These are phyloP conservation scores for Phrynosoma blainvillii DNA, from an alignment of 2,113 vertebrate species.

Conservation along the genomic window DNA sequence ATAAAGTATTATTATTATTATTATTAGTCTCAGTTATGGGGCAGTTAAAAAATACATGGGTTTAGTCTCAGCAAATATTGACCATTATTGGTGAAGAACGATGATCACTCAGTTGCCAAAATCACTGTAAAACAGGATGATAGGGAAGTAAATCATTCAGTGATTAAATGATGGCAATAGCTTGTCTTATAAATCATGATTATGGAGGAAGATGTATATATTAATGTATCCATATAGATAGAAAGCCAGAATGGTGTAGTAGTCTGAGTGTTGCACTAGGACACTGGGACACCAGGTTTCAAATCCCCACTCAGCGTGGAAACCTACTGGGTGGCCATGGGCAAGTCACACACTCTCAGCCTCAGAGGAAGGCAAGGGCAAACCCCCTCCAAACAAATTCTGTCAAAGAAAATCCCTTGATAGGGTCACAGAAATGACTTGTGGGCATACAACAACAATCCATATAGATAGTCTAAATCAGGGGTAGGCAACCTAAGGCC, in stretches of 20 bases:
- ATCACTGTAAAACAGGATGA: slow-evolving; percentile 11
- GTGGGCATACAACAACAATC: neutral
- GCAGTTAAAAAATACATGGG: neutral
- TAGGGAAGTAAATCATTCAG: neutral
- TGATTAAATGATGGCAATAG: slow-evolving; percentile 3
- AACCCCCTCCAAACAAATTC: no score
- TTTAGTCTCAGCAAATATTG: neutral
- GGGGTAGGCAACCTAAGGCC: no score
- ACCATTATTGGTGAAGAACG: neutral
- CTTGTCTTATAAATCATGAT: slow-evolving; percentile 33
- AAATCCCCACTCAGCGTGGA: no score
- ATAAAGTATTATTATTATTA: no score
- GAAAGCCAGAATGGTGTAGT: no score
- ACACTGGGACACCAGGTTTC: no score
- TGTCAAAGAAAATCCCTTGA: no score
- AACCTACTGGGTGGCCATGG: no score
- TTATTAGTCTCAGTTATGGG: neutral
- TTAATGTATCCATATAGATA: neutral
- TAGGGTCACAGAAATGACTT: no score
- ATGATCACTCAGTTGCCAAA: slow-evolving; percentile 41
- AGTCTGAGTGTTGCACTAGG: no score
- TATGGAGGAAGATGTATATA: slow-evolving; percentile 1
- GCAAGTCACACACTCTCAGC: no score
- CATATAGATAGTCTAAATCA: neutral
- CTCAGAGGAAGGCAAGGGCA: no score